A percentile compares a stretch with the other conserved stretches of the same genome.
Conservation (phyloP, 2,888 invertebrate species). For the Campoplex nolae region DNA sequence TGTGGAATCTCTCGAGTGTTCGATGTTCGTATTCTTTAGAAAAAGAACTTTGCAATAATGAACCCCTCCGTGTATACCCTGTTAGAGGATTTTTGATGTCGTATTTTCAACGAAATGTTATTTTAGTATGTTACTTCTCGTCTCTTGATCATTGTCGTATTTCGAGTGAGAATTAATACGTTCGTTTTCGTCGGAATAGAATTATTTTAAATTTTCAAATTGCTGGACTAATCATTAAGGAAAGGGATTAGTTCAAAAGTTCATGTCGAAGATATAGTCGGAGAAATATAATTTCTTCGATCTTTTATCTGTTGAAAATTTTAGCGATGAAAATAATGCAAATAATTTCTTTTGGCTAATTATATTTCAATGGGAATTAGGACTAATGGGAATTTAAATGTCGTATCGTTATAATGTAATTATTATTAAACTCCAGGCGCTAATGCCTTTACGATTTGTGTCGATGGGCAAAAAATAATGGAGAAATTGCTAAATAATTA, state of each 20-base stretch:
- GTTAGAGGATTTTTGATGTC: constrained; percentile 34
- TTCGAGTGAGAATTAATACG: neutral
- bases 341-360: neutral
- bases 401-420: neutral
- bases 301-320: neutral
- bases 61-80: constrained; percentile 60
- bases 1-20: constrained; percentile 44
- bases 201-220: neutral
- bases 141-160: neutral
- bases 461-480: neutral
- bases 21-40: neutral
- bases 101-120: neutral
- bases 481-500: neutral
- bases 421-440: neutral
- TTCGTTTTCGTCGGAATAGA: neutral
- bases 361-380: neutral
- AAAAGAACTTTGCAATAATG: constrained; percentile 49
- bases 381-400: neutral
- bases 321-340: neutral
- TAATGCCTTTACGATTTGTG: neutral
- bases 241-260: neutral
- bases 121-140: neutral
- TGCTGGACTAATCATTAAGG: too few relatives aligned
- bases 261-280: neutral
- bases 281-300: neutral